Evolutionary conservation across 2,888 invertebrate species (phyloP), one percentile per base, ranked within the genome.

Genomic region (Monochamus alternatus): DNA sequence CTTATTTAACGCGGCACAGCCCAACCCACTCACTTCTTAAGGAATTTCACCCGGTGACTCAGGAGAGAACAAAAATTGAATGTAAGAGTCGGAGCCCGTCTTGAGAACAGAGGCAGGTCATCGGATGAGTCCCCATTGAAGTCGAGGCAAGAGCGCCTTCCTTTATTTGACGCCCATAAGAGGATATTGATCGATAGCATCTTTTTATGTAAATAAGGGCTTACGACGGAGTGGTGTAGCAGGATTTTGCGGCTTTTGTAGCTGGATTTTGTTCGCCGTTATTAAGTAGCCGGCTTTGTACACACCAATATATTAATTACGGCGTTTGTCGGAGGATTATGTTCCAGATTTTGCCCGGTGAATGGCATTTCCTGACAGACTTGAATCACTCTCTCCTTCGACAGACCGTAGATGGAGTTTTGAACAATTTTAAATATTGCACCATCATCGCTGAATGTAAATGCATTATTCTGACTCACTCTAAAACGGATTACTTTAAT

Each of bases 161-260:
- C 51, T 71, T 62, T 52, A 63, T 52, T 66, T 47, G 52, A 63
- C 52, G 55, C 44, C 63, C 66, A 51, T 73, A 75, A 78, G 74
- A 70, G 73, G 72, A 73, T 75, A 74, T 74, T 71, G 74, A 77
- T 76, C 80, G 78, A 78, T 77, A 77, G 44, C 65, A 76, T 78
- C 77, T 80, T 78, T 80, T 80, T 80, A 80, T 78, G 79, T 78
- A 80, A 78, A 80, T 76, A 80, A 76, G 76, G 74, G 78, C 76
- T 79, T 77, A 74, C 76, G 73, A 58, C 55, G 63, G 68, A 80
- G 76, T 78, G 75, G 78, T 72, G 71, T 73, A 75, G 75, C 62
- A 52, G 81, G 80, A 81, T 81, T 55, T 81, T 79, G 79, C 69
- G 78, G 81, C 80, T 76, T 81, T 79, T 80, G 80, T 80, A 70